Percentiles rank a stretch among this genome's conserved stretches.
Conservation (phyloP, 2,888 invertebrate species). For the Pandemis heparana region DNA sequence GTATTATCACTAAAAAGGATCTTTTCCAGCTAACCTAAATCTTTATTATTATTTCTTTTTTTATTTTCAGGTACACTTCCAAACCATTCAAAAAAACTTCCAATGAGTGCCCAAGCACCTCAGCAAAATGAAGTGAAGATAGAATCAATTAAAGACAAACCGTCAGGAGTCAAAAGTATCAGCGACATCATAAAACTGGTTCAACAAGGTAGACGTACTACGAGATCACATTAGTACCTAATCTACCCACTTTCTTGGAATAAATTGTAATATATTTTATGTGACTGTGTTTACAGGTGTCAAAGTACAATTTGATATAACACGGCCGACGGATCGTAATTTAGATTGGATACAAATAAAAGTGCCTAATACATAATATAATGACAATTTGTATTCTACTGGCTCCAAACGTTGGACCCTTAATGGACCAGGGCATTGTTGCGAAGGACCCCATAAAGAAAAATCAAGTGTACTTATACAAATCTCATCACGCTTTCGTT, state of each 20-base stretch:
- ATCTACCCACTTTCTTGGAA: neutral
- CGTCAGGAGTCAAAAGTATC: constrained; percentile 11
- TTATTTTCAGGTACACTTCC: neutral
- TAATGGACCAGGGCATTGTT: too few relatives aligned
- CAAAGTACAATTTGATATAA: constrained; percentile 52
- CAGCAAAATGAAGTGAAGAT: neutral
- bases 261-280: neutral
- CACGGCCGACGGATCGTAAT: constrained; percentile 51
- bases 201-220: constrained; percentile 12
- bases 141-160: neutral
- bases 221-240: neutral
- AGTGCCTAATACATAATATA: constrained; percentile 7
- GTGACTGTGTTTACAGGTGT: constrained; percentile 57
- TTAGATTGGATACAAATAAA: constrained; percentile 34
- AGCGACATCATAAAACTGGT: constrained; percentile 21
- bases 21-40: too few relatives aligned
- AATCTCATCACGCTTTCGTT: too few relatives aligned
- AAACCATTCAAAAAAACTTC: neutral
- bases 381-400: neutral
- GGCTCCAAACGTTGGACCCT: neutral
- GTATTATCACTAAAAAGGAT: too few relatives aligned
- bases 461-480: too few relatives aligned
- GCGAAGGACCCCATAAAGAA: too few relatives aligned
- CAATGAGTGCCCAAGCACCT: neutral
- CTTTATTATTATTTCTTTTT: neutral